These are phyloP conservation scores for Phytoseiulus persimilis DNA, from an alignment of 2,888 invertebrate species.

Conservation along the genomic window DNA sequence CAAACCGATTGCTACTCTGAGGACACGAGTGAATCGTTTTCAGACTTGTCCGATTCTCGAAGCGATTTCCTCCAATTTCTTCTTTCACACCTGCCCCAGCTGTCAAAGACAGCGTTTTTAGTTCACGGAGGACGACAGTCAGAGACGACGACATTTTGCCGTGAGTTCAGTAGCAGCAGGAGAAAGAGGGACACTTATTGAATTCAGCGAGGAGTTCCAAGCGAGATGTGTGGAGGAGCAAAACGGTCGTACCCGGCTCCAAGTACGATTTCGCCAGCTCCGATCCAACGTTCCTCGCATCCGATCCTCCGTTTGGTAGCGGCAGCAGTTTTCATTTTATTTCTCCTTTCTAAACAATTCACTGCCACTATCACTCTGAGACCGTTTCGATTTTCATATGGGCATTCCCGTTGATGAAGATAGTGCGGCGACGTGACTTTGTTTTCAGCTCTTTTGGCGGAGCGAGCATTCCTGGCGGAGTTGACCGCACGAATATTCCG, in stretches of 20 bases:
- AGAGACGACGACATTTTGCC: background rate
- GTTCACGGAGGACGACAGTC: background rate
- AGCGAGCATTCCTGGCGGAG: no score
- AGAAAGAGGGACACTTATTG: background rate
- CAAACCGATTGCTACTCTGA: background rate
- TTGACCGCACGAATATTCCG: no score
- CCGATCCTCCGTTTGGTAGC: no score
- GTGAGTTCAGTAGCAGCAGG: no score
- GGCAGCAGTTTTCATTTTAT: no score
- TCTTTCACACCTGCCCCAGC: background rate
- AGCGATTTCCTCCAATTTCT: background rate
- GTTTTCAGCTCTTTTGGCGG: no score
- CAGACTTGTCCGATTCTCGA: background rate
- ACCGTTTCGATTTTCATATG: no score
- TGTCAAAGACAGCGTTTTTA: background rate
- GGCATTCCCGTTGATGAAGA: no score
- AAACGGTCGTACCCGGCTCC: background rate
- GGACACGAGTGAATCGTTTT: background rate
- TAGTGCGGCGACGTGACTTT: no score
- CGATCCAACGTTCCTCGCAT: no score
- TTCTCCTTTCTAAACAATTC: no score
- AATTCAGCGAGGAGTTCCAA: background rate
- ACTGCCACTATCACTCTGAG: no score
- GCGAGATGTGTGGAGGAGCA: background rate
- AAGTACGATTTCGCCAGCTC: background rate